phyloP scores from a whole-genome alignment of 2,113 vertebrate species.

The Neotoma lepida region DNA sequence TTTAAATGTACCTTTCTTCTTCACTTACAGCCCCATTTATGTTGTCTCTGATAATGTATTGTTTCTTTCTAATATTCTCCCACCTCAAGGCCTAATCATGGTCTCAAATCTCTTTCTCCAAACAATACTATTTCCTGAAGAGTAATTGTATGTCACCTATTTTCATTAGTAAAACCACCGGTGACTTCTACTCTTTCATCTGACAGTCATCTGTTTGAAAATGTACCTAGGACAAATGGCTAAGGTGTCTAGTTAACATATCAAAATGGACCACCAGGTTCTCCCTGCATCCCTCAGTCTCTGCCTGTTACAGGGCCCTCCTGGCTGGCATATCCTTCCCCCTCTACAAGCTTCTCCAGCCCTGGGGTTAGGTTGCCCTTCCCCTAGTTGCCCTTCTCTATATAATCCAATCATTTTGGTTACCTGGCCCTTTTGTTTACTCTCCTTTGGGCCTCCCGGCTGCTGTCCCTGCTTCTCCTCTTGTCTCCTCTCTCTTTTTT shows the following conservation, averaged over 20 bases:
- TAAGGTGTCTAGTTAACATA: neutral
- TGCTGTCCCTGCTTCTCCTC: no score
- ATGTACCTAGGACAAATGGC: neutral
- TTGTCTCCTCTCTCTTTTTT: no score
- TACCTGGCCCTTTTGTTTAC: neutral
- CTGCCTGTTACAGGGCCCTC: neutral
- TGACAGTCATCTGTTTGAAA: no score
- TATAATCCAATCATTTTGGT: neutral
- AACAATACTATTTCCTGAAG: neutral
- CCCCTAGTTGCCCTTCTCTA: neutral
- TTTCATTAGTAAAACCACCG: no score
- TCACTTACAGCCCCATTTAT: neutral
- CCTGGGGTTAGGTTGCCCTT: neutral
- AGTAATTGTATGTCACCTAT: neutral
- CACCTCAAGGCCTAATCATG: neutral
- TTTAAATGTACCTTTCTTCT: neutral
- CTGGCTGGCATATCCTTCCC: neutral
- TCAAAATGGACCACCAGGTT: neutral
- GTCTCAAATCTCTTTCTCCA: neutral
- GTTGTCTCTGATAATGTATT: neutral
- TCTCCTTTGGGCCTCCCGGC: no score
- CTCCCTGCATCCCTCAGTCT: neutral
- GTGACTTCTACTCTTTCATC: no score
- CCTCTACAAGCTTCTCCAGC: neutral
- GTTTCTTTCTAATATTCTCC: neutral